Percentiles rank a stretch among this genome's conserved stretches.
Evolutionary conservation across 2,888 invertebrate genomes (phyloP).

Genomic region (Thymelicus sylvestris): DNA sequence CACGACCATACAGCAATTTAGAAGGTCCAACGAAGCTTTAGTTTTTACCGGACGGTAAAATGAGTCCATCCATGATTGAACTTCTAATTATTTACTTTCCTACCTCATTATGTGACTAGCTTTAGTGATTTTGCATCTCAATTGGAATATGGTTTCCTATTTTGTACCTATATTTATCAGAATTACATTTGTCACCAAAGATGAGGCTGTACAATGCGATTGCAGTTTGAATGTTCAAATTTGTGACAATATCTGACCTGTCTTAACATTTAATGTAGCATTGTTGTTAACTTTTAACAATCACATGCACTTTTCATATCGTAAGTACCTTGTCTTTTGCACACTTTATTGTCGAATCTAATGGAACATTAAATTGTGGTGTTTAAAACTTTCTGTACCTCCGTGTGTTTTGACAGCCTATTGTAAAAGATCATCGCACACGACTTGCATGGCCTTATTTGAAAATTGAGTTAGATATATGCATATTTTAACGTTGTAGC

Average conservation of each 20-base stretch:
- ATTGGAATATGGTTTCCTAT: constrained; percentile 53
- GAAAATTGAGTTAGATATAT: constrained; percentile 59
- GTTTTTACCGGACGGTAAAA: constrained; percentile 36
- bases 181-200: constrained; percentile 74
- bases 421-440: constrained; percentile 59
- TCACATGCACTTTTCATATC: constrained; percentile 66
- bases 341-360: constrained; percentile 56
- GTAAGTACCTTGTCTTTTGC: constrained; percentile 62
- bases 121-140: constrained; percentile 60
- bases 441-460: constrained; percentile 73
- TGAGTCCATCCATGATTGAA: constrained; percentile 61
- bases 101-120: constrained; percentile 80
- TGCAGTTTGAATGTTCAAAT: constrained; percentile 50
- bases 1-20: neutral
- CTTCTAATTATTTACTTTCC: constrained; percentile 70
- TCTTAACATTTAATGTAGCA: constrained; percentile 24
- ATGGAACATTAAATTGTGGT: constrained; percentile 68
- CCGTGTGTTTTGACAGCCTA: constrained; percentile 54
- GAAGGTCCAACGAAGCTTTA: constrained; percentile 27
- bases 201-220: constrained; percentile 70
- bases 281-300: constrained; percentile 44
- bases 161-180: constrained; percentile 56
- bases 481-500: constrained; percentile 53
- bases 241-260: constrained; percentile 43
- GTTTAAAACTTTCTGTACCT: constrained; percentile 62